Evolutionary conservation across 2,113 vertebrate genomes (phyloP), one percentile per base, ranked within the genome.

Genomic region (Prionailurus viverrinus): DNA sequence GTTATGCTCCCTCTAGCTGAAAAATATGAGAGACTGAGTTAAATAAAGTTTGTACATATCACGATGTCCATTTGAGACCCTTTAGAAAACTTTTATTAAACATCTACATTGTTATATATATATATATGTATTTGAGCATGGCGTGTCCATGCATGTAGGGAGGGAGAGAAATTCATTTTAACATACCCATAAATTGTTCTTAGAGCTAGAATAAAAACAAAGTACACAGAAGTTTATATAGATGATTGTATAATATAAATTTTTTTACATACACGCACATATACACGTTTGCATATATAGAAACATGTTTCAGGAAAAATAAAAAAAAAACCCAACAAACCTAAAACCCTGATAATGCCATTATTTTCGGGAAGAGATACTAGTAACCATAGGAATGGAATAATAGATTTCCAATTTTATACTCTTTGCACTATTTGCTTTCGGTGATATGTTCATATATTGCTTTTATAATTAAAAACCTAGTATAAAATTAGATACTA

Each of bases 391-490:
- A 83, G 15, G 48, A 11, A 71, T 15, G n/a, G 36, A 94, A 96
- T 86, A 3, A 73, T 1, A 82, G 3, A 91, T 39, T 86, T 95
- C 89, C 48, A 92, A 53, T 48, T 53, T 91, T 41, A 82, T 39
- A 48, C 0, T 39, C 36, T 90, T 23, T 33, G 5, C 3, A 82
- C 15, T 92, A 92, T 68, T 66, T 90, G 19, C 78, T 87, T 92
- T 93, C 45, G 41, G 76, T 74, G 41, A 51, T 4, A 82, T 68
- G 2, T 27, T 87, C 1, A n/a, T 61, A 36, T n/a, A 82, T n/a
- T 78, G 51, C 3, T 82, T 45, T 95, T 85, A 55, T 73, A 89
- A 65, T 83, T 97, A 86, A 91, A 87, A 82, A 74, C 66, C 19
- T 63, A 76, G 2, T 65, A 7, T 66, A 69, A 69, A 79, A 6